Evolutionary conservation across 2,113 vertebrate genomes (phyloP).

Genomic region (Entelurus aequoreus): DNA sequence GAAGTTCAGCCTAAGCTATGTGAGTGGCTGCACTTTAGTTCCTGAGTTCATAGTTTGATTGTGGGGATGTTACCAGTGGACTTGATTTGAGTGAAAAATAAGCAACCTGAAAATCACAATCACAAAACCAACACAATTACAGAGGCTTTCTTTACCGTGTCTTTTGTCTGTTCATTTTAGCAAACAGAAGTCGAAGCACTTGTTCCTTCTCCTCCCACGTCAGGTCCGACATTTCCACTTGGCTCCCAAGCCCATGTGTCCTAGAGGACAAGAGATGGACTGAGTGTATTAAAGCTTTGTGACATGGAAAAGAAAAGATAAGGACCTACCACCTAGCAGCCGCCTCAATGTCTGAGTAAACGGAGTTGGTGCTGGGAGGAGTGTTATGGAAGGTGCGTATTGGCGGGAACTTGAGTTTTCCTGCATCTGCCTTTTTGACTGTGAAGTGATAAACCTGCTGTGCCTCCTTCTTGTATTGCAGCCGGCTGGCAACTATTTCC

Average conservation of each 20-base stretch:
- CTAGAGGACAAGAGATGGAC: constrained; percentile 47
- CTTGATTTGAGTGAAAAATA: constrained; percentile 11
- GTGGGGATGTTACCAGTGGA: constrained; percentile 20
- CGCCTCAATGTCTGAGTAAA: constrained; percentile 74
- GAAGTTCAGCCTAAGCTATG: constrained; percentile 37
- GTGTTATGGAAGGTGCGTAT: constrained; percentile 79
- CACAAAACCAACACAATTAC: constrained; percentile 17
- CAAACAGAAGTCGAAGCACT: constrained; percentile 82
- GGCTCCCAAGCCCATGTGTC: constrained; percentile 58
- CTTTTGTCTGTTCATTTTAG: constrained; percentile 80
- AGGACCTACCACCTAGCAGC: constrained; percentile 73
- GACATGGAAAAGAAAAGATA: constrained; percentile 8
- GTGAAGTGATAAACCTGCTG: constrained; percentile 70
- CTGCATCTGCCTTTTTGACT: constrained; percentile 70
- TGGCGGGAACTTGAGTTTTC: constrained; percentile 73
- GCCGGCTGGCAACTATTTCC: constrained; percentile 72
- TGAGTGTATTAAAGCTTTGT: background rate
- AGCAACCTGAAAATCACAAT: constrained; percentile 12
- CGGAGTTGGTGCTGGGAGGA: constrained; percentile 78
- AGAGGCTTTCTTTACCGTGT: constrained; percentile 59
- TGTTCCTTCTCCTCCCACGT: constrained; percentile 87
- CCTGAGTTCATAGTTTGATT: constrained; percentile 24
- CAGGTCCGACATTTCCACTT: constrained; percentile 77
- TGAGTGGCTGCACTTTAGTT: constrained; percentile 46
- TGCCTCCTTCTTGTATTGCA: constrained; percentile 73